Conservation (phyloP, 2,888 invertebrate genomes). For the Deilephila porcellus region DNA sequence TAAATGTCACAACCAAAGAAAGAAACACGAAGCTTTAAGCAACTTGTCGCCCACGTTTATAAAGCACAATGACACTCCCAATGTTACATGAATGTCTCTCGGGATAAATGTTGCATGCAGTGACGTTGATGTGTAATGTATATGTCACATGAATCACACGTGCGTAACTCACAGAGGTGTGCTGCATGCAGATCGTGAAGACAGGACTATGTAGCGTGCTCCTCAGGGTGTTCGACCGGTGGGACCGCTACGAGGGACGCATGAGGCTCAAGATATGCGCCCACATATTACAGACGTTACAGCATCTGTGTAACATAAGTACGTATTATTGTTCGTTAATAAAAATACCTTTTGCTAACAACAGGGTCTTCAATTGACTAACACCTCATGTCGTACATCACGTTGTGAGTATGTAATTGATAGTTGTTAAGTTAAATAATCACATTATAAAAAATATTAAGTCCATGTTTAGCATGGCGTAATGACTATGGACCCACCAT, state of each 20-base stretch:
- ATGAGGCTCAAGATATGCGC: constrained; percentile 86
- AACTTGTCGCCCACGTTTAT: constrained; percentile 26
- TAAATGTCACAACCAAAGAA: constrained; percentile 43
- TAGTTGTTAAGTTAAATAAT: neutral
- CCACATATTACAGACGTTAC: constrained; percentile 84
- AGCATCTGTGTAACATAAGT: constrained; percentile 86
- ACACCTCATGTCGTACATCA: neutral
- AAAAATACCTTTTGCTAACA: neutral
- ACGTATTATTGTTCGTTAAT: constrained; percentile 57
- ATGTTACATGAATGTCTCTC: constrained; percentile 35
- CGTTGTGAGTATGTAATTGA: neutral
- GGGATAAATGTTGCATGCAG: constrained; percentile 54
- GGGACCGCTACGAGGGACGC: constrained; percentile 87
- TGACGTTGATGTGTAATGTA: constrained; percentile 49
- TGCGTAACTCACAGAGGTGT: constrained; percentile 84
- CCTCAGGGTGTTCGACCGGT: constrained; percentile 86
- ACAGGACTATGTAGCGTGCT: constrained; percentile 84
- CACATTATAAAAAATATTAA: neutral
- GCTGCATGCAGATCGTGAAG: constrained; percentile 87
- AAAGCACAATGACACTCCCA: constrained; percentile 15
- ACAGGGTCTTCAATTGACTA: neutral
- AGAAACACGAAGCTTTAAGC: constrained; percentile 39
- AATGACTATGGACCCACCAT: neutral
- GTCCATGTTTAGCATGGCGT: neutral
- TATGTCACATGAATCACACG: constrained; percentile 66